A percentile compares a stretch with the other conserved stretches of the same genome.
Evolutionary conservation across 2,888 invertebrate genomes (phyloP).

Genomic region (Pristionchus mayeri): DNA sequence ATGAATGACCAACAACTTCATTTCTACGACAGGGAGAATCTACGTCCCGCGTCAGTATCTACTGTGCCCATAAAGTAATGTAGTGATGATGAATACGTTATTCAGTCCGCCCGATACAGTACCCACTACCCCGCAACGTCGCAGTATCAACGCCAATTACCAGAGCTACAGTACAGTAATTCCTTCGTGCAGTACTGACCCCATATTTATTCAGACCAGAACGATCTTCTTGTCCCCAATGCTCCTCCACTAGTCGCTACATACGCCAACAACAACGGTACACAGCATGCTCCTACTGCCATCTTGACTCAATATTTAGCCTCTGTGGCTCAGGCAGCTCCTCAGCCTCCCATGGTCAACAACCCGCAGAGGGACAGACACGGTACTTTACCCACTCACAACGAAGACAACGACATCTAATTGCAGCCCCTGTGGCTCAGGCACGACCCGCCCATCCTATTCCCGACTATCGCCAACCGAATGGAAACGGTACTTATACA

Average conservation of each 20-base stretch:
- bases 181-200: not conserved
- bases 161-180: not conserved
- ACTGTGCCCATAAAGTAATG: too few relatives aligned
- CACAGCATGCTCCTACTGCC: not conserved
- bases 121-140: not conserved
- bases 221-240: not conserved
- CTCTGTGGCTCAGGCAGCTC: not conserved
- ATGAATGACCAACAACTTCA: not conserved
- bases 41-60: not conserved
- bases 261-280: too few relatives aligned
- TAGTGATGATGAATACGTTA: too few relatives aligned
- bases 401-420: too few relatives aligned
- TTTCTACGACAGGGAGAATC: not conserved
- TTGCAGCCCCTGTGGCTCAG: too few relatives aligned
- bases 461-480: too few relatives aligned
- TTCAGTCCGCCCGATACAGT: not conserved
- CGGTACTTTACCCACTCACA: too few relatives aligned
- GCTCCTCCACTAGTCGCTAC: not conserved
- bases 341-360: not conserved
- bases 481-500: too few relatives aligned
- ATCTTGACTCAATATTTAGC: not conserved
- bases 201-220: not conserved
- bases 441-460: too few relatives aligned
- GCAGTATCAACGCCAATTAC: not conserved
- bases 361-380: not conserved